Percentiles rank a stretch among this genome's conserved stretches.
Conservation (phyloP, 2,113 vertebrate species). For the Holacanthus passer region DNA sequence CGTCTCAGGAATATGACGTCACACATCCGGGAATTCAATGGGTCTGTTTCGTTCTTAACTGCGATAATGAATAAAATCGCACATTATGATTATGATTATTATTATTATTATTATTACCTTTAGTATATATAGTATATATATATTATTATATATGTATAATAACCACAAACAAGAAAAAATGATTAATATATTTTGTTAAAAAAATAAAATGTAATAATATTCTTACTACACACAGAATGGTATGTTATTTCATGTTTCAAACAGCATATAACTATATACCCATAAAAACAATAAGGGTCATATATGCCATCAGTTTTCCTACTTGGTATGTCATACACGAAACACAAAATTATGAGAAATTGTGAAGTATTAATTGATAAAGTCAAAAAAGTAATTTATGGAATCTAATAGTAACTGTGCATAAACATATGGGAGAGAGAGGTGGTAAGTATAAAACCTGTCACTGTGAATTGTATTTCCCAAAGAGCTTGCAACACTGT, state of each 20-base stretch:
- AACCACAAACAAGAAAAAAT: neutral
- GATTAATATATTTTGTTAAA: neutral
- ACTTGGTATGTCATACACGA: neutral
- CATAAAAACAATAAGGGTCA: neutral
- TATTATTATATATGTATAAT: neutral
- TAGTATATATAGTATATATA: neutral
- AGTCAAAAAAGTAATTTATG: neutral
- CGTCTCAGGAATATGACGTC: conserved; percentile 69
- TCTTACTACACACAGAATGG: too few relatives aligned
- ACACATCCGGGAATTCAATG: conserved; percentile 53
- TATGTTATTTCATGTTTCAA: neutral
- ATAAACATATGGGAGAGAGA: neutral
- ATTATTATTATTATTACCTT: too few relatives aligned
- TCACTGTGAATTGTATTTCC: neutral
- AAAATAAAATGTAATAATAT: too few relatives aligned
- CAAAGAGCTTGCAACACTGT: too few relatives aligned
- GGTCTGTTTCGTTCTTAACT: neutral
- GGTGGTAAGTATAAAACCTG: neutral
- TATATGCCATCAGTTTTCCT: neutral
- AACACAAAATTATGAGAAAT: neutral
- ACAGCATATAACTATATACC: neutral
- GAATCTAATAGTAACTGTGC: neutral
- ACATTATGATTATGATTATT: too few relatives aligned
- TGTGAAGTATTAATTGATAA: neutral
- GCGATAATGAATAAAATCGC: too few relatives aligned